Evolutionary conservation across 2,113 vertebrate species (phyloP).

Genomic region (Sterna hirundo): DNA sequence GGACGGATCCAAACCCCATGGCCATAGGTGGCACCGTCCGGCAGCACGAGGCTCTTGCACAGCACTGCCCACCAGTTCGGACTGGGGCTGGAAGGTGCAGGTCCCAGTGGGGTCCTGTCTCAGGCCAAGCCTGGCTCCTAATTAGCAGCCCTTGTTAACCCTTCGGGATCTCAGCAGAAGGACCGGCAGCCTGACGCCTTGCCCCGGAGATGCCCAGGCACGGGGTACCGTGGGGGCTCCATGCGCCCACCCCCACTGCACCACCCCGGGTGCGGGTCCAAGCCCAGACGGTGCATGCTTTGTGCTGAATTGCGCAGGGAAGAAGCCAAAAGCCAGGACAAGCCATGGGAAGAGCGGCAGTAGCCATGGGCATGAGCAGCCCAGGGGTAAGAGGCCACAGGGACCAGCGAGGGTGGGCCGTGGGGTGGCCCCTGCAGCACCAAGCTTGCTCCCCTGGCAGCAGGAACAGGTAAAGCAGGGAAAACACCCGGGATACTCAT

Average conservation of each 20-base stretch:
- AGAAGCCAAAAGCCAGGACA: neutral
- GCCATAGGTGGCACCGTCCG: fast-evolving
- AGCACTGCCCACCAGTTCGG: neutral
- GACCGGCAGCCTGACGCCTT: neutral
- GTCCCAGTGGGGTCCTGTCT: no score
- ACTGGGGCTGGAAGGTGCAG: neutral
- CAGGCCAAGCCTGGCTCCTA: neutral
- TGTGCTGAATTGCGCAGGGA: neutral
- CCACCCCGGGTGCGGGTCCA: fast-evolving
- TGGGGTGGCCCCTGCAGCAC: neutral
- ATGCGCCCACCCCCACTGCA: fast-evolving
- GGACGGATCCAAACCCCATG: neutral
- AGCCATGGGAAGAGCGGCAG: neutral
- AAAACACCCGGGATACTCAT: neutral
- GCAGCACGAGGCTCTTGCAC: neutral
- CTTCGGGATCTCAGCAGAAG: neutral
- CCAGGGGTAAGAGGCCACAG: neutral
- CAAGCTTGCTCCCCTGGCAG: neutral
- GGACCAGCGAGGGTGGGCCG: neutral
- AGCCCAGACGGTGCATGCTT: fast-evolving
- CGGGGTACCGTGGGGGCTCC: no score
- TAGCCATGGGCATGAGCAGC: neutral
- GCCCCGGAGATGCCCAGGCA: no score
- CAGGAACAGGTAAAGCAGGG: fast-evolving
- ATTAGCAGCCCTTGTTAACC: neutral